Evolutionary conservation across 1,140 invertebrate genomes (phyloP).

Genomic region (Lordiphosa collinella): DNA sequence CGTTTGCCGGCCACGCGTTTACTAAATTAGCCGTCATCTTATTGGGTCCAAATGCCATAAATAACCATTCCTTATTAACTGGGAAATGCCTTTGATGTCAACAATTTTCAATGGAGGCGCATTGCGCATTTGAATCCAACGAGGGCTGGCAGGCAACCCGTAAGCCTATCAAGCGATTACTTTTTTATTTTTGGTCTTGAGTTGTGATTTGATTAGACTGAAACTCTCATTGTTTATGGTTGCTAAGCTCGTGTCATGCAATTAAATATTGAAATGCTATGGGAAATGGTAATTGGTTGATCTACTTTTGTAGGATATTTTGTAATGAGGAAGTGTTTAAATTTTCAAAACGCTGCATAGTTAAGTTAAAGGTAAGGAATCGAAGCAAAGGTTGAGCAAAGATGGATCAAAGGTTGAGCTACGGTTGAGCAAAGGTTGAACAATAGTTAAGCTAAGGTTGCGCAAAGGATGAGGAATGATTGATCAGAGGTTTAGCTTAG

Average conservation of each 20-base stretch:
- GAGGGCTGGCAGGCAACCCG: constrained; percentile 13
- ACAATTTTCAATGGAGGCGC: constrained; percentile 52
- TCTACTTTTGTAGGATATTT: neutral
- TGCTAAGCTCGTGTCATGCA: constrained; percentile 56
- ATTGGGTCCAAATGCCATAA: constrained; percentile 63
- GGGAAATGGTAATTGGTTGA: neutral
- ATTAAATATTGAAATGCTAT: constrained; percentile 37
- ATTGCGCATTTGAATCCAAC: constrained; percentile 31
- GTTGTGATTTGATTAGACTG: constrained; percentile 54
- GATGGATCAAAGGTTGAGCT: no score
- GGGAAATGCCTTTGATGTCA: constrained; percentile 71
- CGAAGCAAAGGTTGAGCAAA: no score
- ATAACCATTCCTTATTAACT: constrained; percentile 68
- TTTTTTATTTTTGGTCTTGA: constrained; percentile 20
- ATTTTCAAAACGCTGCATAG: no score
- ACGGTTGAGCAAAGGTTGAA: no score
- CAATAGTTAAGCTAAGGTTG: no score
- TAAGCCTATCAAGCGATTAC: constrained; percentile 69
- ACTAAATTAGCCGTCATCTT: constrained; percentile 62
- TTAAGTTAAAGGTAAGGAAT: no score
- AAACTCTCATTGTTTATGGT: constrained; percentile 37
- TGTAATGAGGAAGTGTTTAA: no score
- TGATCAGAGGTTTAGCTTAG: no score
- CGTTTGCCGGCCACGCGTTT: constrained; percentile 53
- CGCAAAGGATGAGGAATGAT: no score